Base-by-base conservation (phyloP, 2,797 vertebrate species). In the Halcyon badia region DNA sequence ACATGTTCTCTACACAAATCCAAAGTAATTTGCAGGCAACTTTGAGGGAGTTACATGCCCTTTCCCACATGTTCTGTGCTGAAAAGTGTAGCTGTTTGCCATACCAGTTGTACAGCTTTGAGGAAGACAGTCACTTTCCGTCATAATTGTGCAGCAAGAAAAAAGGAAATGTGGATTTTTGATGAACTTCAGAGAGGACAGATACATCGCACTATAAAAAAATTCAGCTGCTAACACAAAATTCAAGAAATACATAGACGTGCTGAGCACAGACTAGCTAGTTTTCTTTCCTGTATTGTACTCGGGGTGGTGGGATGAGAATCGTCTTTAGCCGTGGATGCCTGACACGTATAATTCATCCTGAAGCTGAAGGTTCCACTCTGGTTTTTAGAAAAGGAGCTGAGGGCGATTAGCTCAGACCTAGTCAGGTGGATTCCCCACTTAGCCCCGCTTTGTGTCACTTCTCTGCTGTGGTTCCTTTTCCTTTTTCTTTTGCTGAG, bases 1-100 rank as follows among this genome's bases (percentile, higher is more conserved):
- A 28, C 60, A 96, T 89, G 80, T 95, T 96, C 95, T 88, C 87
- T 76, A 44, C 57, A 78, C 72, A 91, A 93, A 94, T 82, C 42
- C 80, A 39, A 56, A 92, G 72, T 91, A 88, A 83, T 90, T 66
- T 96, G 37, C 60, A 84, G 69, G 87, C 85, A 93, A 39, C 87
- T 91, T 76, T 69, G 48, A 25, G 37, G 56, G 77, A 96, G 73
- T 64, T 93, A 2, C 3, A 5, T 92, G 84, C 81, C 62, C 77
- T 94, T 94, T 81, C 82, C 92, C 71, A 87, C 81, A 60, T 92
- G 78, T 94, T 93, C 82, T 68, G 19, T 83, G 73, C 72, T 90
- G 61, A 66, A 66, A 84, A 73, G 51, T 73, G 33, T 80, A 72
- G 66, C 85, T 79, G 48, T 60, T 2, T 62, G 87, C 65, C 31